Conservation (phyloP, 2,113 vertebrate species). For the Xerus inauris region DNA sequence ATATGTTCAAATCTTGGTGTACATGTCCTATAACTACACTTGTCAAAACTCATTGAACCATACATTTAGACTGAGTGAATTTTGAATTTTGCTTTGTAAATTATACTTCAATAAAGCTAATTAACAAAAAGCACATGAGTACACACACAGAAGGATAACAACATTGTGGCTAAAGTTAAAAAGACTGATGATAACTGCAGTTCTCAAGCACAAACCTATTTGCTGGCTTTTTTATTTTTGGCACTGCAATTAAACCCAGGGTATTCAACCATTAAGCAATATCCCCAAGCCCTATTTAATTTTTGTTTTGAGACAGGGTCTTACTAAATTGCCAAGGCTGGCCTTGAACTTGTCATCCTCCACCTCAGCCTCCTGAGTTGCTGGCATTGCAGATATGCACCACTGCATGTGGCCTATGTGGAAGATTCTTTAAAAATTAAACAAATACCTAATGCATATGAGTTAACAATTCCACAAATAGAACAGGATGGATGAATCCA, state of each 20-base stretch:
- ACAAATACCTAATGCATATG: neutral
- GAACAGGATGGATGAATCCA: neutral
- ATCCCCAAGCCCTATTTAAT: too few relatives aligned
- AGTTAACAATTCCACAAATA: neutral
- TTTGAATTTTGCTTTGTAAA: too few relatives aligned
- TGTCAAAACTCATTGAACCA: neutral
- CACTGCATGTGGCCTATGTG: neutral
- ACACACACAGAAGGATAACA: neutral
- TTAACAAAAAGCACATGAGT: neutral
- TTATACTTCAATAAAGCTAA: too few relatives aligned
- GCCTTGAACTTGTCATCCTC: too few relatives aligned
- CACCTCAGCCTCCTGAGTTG: too few relatives aligned
- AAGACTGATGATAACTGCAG: neutral
- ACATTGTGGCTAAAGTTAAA: neutral
- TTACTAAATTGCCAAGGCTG: too few relatives aligned
- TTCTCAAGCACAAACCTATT: neutral
- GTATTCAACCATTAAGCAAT: too few relatives aligned
- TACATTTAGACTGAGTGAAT: slow-evolving; percentile 61
- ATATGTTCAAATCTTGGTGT: neutral
- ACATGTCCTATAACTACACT: neutral
- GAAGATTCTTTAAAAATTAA: neutral
- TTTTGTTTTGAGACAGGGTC: too few relatives aligned
- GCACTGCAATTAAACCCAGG: too few relatives aligned
- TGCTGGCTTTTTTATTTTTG: neutral
- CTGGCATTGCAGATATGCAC: too few relatives aligned